A percentile compares a stretch with the other conserved stretches of the same genome.
These are phyloP conservation scores for Aspidoscelis tigris DNA, from an alignment of 2,113 vertebrate genomes.

Conservation along the genomic window DNA sequence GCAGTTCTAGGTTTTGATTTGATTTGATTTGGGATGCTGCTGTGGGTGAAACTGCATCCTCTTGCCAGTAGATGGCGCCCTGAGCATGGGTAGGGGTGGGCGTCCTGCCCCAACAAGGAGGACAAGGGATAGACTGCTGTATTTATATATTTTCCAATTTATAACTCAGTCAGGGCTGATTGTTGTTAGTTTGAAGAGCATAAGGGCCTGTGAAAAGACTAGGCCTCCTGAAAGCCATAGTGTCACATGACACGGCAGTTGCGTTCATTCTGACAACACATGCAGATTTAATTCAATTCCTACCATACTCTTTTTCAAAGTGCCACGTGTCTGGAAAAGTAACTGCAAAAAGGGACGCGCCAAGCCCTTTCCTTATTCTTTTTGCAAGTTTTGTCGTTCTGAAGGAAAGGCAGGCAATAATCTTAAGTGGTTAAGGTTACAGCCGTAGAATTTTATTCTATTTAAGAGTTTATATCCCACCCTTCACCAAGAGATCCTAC, in stretches of 20 bases:
- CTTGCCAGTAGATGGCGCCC: conserved; percentile 10
- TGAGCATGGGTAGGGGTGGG: neutral
- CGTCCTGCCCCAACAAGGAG: neutral
- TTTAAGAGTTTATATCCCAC: too few relatives aligned
- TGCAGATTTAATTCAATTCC: conserved; percentile 4
- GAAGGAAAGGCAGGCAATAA: neutral
- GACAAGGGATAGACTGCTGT: neutral
- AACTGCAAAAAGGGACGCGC: neutral
- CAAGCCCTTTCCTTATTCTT: neutral
- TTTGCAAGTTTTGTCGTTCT: neutral
- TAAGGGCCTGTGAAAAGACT: neutral
- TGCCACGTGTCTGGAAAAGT: neutral
- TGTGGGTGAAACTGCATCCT: neutral
- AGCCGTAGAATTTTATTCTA: too few relatives aligned
- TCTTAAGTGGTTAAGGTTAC: neutral
- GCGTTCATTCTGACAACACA: too few relatives aligned
- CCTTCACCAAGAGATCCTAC: too few relatives aligned
- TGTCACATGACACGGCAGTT: neutral
- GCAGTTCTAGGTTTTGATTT: neutral
- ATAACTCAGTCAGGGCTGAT: neutral
- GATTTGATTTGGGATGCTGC: neutral
- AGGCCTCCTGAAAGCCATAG: neutral
- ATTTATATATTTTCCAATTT: neutral
- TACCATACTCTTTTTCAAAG: neutral
- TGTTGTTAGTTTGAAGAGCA: neutral